These are phyloP conservation scores for Harpalus rufipes DNA, from an alignment of 2,888 invertebrate species.

Conservation along the genomic window DNA sequence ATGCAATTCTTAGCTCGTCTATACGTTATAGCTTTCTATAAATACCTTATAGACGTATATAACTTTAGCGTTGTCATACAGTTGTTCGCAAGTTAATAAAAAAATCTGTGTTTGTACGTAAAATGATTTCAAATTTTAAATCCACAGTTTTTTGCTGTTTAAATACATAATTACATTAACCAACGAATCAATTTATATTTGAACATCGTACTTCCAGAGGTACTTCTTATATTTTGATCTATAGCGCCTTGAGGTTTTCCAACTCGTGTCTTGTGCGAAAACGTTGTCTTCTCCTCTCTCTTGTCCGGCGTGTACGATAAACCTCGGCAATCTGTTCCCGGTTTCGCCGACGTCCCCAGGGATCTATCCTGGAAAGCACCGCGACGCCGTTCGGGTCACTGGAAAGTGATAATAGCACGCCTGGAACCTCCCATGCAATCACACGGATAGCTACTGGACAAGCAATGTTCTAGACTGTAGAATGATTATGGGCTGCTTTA, in stretches of 20 bases:
- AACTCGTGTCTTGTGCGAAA: conserved; percentile 4
- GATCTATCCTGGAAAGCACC: conserved; percentile 66
- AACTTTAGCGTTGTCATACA: too few relatives aligned
- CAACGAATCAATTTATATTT: not conserved
- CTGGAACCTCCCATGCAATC: conserved; percentile 63
- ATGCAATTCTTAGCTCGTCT: too few relatives aligned
- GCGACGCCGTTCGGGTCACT: conserved; percentile 57
- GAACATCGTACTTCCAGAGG: too few relatives aligned
- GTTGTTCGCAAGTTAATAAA: too few relatives aligned
- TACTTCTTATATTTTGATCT: too few relatives aligned
- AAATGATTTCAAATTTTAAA: too few relatives aligned
- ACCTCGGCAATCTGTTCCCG: conserved; percentile 67
- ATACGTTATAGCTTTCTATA: too few relatives aligned
- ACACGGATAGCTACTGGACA: conserved; percentile 15
- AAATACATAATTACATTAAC: too few relatives aligned
- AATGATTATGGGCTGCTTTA: conserved; percentile 5
- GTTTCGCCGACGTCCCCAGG: conserved; percentile 65
- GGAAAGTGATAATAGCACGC: conserved; percentile 65
- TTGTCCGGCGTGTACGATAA: conserved; percentile 50
- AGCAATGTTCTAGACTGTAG: not conserved
- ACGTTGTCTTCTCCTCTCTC: not conserved
- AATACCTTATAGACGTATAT: too few relatives aligned
- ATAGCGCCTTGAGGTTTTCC: not conserved
- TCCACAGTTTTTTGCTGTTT: too few relatives aligned
- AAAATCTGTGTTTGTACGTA: too few relatives aligned